These are phyloP conservation scores for Petrolisthes cinctipes DNA, from an alignment of 2,888 invertebrate genomes.

Conservation along the genomic window DNA sequence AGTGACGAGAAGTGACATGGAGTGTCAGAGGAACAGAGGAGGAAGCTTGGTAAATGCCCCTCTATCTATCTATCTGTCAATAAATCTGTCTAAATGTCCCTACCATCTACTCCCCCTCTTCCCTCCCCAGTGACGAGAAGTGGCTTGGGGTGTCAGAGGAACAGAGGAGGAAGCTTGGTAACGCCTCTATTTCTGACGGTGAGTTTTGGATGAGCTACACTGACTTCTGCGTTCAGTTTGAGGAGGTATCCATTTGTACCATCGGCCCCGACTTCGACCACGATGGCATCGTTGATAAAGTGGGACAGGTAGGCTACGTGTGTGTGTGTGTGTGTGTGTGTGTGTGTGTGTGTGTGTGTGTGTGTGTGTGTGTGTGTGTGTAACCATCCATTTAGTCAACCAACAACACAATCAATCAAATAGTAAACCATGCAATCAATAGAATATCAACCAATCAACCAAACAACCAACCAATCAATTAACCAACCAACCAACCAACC, in stretches of 20 bases:
- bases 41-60: too few species aligned
- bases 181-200: conserved; percentile 70
- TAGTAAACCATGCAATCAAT: too few species aligned
- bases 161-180: conserved; percentile 68
- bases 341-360: not conserved
- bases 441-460: too few species aligned
- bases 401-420: not conserved
- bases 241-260: conserved; percentile 72
- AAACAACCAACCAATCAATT: too few species aligned
- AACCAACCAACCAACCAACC: not conserved
- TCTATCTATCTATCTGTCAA: too few species aligned
- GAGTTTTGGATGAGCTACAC: conserved; percentile 73
- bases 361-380: not conserved
- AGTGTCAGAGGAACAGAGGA: too few species aligned
- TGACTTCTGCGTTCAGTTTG: conserved; percentile 71
- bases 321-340: not conserved
- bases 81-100: not conserved
- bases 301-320: conserved; percentile 66
- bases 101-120: not conserved
- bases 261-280: conserved; percentile 71
- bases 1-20: too few species aligned
- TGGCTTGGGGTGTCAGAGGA: conserved; percentile 70
- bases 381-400: not conserved
- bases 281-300: conserved; percentile 69
- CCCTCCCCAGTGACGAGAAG: conserved; percentile 67